phyloP scores from a whole-genome alignment of 1,140 invertebrate species.

The Battus philenor region DNA sequence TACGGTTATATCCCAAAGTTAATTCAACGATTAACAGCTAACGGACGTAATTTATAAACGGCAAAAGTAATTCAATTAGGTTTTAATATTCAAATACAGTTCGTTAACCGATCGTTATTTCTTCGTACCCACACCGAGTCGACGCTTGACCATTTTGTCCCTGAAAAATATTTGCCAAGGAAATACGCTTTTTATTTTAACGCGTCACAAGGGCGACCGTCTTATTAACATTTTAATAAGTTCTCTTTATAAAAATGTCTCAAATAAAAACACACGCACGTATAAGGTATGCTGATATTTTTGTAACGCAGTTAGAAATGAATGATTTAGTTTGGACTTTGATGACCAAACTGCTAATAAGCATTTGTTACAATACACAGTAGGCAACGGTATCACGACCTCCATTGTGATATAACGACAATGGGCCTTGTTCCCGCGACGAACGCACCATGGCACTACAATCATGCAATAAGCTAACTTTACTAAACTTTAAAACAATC shows the following conservation, averaged over 20 bases:
- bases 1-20: slow-evolving; percentile 2
- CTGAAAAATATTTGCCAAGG: no score
- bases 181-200: no score
- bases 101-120: slow-evolving; percentile 4
- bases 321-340: no score
- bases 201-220: no score
- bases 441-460: neutral
- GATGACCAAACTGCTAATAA: no score
- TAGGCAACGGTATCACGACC: slow-evolving; percentile 2
- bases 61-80: slow-evolving; percentile 1
- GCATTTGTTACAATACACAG: slow-evolving; percentile 18
- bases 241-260: no score
- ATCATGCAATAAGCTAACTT: slow-evolving; percentile 3
- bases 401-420: slow-evolving; percentile 23
- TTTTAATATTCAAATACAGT: slow-evolving; percentile 3
- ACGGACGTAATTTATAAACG: slow-evolving; percentile 2
- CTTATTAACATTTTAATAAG: no score
- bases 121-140: neutral
- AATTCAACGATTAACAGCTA: slow-evolving; percentile 9
- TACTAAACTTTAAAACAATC: slow-evolving; percentile 6
- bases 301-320: no score
- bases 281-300: no score
- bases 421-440: slow-evolving; percentile 18
- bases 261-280: no score
- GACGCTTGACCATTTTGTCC: no score